Evolutionary conservation across 2,797 vertebrate genomes (phyloP).

Genomic region (Perodicticus potto): DNA sequence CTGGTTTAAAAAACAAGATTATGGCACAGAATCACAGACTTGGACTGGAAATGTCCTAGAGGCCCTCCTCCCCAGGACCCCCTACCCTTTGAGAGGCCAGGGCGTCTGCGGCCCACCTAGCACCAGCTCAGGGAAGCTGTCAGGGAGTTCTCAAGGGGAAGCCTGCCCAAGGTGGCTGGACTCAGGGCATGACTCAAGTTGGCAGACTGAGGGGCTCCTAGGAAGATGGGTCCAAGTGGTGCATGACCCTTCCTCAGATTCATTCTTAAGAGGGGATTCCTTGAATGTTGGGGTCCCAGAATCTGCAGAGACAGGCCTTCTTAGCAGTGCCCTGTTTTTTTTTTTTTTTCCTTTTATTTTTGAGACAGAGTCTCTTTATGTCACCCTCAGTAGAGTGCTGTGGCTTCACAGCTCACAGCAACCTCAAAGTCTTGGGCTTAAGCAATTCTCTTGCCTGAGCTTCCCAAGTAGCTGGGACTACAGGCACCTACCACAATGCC

Average conservation of each 20-base stretch:
- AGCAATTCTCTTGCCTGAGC: too few relatives aligned
- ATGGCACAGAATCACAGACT: background rate
- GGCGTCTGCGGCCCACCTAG: background rate
- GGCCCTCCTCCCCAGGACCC: too few relatives aligned
- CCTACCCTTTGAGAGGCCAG: background rate
- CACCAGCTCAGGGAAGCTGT: background rate
- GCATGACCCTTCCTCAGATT: background rate
- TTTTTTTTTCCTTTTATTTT: too few relatives aligned
- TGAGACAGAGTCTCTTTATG: too few relatives aligned
- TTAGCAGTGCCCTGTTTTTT: background rate
- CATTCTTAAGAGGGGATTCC: background rate
- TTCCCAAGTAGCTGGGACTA: too few relatives aligned
- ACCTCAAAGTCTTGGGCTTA: too few relatives aligned
- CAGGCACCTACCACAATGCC: too few relatives aligned
- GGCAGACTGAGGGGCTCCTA: background rate
- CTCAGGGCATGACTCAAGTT: background rate
- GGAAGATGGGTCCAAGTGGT: background rate
- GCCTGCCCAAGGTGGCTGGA: background rate
- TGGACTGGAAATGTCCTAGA: background rate
- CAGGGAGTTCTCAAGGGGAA: background rate
- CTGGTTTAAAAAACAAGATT: background rate
- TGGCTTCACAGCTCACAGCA: too few relatives aligned
- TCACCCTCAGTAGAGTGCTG: too few relatives aligned
- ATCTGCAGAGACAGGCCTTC: background rate
- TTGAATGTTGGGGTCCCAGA: background rate